phyloP scores from a whole-genome alignment of 1,140 invertebrate species.

The Augochlora pura region DNA sequence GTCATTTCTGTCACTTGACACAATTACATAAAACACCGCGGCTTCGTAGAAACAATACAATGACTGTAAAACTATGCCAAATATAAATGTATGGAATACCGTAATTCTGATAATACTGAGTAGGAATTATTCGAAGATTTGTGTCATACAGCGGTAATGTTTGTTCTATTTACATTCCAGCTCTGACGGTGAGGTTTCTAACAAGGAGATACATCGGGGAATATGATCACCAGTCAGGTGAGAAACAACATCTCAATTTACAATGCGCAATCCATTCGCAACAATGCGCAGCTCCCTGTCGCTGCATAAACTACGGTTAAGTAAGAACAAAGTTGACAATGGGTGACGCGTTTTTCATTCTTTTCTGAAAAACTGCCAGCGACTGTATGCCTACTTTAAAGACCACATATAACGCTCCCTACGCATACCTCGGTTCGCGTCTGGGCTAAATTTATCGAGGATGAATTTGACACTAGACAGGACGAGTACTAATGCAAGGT shows the following conservation, averaged over 20 bases:
- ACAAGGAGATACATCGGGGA: constrained; percentile 95
- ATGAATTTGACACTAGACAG: constrained; percentile 74
- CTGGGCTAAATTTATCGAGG: constrained; percentile 74
- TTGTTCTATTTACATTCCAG: constrained; percentile 82
- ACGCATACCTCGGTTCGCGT: constrained; percentile 57
- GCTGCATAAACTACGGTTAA: constrained; percentile 22
- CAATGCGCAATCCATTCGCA: neutral
- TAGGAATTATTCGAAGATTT: neutral
- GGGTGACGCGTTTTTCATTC: neutral
- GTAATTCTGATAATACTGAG: neutral
- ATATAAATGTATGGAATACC: neutral
- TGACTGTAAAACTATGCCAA: neutral
- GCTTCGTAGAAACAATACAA: too few relatives aligned
- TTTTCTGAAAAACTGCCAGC: constrained; percentile 72
- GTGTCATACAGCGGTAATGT: neutral
- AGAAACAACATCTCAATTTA: constrained; percentile 54
- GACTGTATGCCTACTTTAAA: constrained; percentile 44
- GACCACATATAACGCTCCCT: constrained; percentile 38
- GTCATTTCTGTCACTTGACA: too few relatives aligned
- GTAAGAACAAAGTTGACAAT: constrained; percentile 26
- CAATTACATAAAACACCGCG: too few relatives aligned
- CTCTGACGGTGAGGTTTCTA: constrained; percentile 92
- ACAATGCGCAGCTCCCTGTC: neutral
- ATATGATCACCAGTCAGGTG: constrained; percentile 95
- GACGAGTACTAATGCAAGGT: constrained; percentile 59